Base-by-base conservation (phyloP, 2,888 invertebrate species). In the Automeris io region DNA sequence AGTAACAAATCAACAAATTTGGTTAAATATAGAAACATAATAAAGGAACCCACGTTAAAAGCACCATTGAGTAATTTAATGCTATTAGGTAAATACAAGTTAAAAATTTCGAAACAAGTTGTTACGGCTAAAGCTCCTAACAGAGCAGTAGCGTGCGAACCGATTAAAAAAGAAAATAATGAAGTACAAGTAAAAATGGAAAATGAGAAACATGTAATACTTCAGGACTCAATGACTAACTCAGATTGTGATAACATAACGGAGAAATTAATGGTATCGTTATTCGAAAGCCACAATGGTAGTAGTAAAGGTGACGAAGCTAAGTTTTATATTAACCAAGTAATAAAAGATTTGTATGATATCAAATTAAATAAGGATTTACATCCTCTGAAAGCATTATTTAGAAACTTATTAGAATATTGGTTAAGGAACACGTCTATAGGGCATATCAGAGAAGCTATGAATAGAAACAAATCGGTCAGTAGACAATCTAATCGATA, bases 1-100 rank as follows among this genome's bases (percentile, higher is more conserved):
- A 82, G 82, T 40, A 75, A 51, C 18, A 85, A 85, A 40, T 81
- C 70, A 1, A 83, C 82, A 0, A 82, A 85, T 46, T 43, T 85
- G 23, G 65, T 76, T 0, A 81, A 75, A 49, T 83, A 82, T 37
- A 71, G 55, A 47, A 85, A 83, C 49, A 13, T 60, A 1, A 36
- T 42, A 1, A 43, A 50, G 0, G 83, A 85, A 53, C 82, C 83
- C 1, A 53, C 62, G 2, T 52, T 83, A 6, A 63, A 51, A 40
- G 58, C 45, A 24, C 74, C 73, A 0, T 39, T 70, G 1, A 70
- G 68, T 34, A 72, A 61, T 45, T 70, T 64, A 24, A 66, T 78
- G 64, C 45, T 82, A 3, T 51, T 79, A 12, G 60, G 61, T 1
- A 71, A 66, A 43, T 52, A 64, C 43, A 65, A 61, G 38, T 34